phyloP scores from a whole-genome alignment of 2,888 invertebrate genomes.

The Zelleria hepariella region DNA sequence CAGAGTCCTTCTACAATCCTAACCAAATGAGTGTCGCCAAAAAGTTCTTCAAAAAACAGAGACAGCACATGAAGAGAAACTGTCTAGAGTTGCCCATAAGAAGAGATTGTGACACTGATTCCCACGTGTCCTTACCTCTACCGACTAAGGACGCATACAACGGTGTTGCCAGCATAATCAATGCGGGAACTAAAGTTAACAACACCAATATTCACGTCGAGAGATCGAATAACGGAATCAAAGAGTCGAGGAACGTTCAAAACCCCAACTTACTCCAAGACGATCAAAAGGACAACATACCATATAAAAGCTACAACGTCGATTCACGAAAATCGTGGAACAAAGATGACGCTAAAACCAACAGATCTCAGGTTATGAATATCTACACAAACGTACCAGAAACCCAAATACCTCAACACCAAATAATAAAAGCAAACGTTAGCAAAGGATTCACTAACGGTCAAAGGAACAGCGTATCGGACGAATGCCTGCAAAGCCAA shows the following conservation, averaged over 20 bases:
- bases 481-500: slow-evolving; percentile 58
- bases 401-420: slow-evolving; percentile 74
- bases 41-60: slow-evolving; percentile 91
- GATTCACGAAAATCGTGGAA: slow-evolving; percentile 50
- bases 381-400: slow-evolving; percentile 77
- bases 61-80: slow-evolving; percentile 80
- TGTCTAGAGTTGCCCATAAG: slow-evolving; percentile 78
- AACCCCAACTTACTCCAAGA: slow-evolving; percentile 77
- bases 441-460: slow-evolving; percentile 38
- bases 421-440: slow-evolving; percentile 52
- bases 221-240: slow-evolving; percentile 64
- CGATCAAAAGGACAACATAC: slow-evolving; percentile 72
- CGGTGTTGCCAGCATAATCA: slow-evolving; percentile 74
- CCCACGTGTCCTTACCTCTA: slow-evolving; percentile 62
- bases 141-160: slow-evolving; percentile 62
- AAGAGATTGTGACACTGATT: slow-evolving; percentile 70
- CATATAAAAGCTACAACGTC: slow-evolving; percentile 46
- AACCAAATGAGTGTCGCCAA: slow-evolving; percentile 94
- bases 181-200: slow-evolving; percentile 82
- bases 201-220: slow-evolving; percentile 86
- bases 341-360: slow-evolving; percentile 49
- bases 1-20: slow-evolving; percentile 91
- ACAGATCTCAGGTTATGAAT: slow-evolving; percentile 62
- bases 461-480: slow-evolving; percentile 55
- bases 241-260: slow-evolving; percentile 64